Base-by-base conservation (phyloP, 2,888 invertebrate genomes). In the Agrotis exclamationis region DNA sequence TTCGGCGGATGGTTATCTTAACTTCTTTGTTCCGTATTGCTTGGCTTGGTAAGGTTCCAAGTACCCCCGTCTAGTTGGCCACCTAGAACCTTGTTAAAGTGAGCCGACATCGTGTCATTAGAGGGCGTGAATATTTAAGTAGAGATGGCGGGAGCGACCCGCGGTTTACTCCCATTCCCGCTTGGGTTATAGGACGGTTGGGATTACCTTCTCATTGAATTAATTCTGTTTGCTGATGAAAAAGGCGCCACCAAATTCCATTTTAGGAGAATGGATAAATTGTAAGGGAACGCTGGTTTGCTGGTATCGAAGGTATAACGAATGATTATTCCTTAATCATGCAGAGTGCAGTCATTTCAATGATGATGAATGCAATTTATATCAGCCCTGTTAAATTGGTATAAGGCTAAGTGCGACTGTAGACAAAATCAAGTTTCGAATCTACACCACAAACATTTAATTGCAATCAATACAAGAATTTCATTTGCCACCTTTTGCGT, bases 71-170 rank as follows among this genome's bases (percentile, higher is more conserved):
- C 80, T 83, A 84, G 83, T 85, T 84, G 85, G 81, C 85, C 86
- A 89, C 87, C 84, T 91, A 89, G 91, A 89, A 90, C 91, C 88
- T 89, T 92, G 92, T 93, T 90, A 88, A 87, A 92, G 89, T 88
- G 89, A 90, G 86, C 89, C 91, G 88, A 87, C 90, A 88, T 88
- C 92, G 92, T 93, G 94, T 94, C 94, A 95, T 95, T 95, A 95
- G 93, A 92, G 93, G 93, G 92, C 91, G 91, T 95, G 93, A 95
- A 95, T 95, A 94, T 94, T 95, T 95, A 92, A 95, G 91, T 89
- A 89, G 91, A 92, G 88, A 89, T 87, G 93, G 91, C 91, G 92
- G 90, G 91, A 89, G 88, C 90, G 89, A 87, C 85, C 89, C 91
- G 89, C 91, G 90, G 90, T 88, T 88, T 88, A 84, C 89, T 90